Base-by-base conservation (phyloP, 2,888 invertebrate species). In the Plemyria rubiginata region DNA sequence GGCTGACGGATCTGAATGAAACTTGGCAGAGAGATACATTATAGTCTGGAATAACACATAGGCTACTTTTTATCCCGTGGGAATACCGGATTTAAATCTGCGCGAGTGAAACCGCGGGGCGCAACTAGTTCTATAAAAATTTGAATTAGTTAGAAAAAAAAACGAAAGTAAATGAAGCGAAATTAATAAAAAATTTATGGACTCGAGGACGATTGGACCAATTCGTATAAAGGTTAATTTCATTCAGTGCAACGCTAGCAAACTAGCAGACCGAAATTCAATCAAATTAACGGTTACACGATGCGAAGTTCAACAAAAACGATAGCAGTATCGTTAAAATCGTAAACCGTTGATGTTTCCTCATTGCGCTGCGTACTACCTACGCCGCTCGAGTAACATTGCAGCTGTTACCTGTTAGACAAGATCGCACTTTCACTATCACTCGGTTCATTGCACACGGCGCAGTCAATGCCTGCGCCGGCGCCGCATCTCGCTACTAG, bases 381-480 rank as follows among this genome's bases (percentile, higher is more conserved):
- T 61, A 56, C 45, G 32, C 15, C 46, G 52, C 52, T 50, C 57
- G 62, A 64, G 60, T 66, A 62, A 60, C 57, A 60, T 40, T 60
- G 51, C 60, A 60, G 41, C 64, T 60, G 65, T 64, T 15, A 60
- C 36, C 64, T 60, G 65, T 64, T 15, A 32, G 15, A 13, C 58
- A 29, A 68, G 63, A 63, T 63, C 63, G 62, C 58, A 69, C 71
- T 71, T 71, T 71, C 71, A 71, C 71, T 71, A 60, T 67, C 69
- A 62, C 56, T 56, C 57, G 38, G 72, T 72, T 72, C 74, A 74
- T 63, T 72, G 72, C 71, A 71, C 74, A 74, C 56, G 46, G 5
- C 54, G 62, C 64, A 65, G 60, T 60, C 65, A 65, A 58, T 54
- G 65, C 57, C 60, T 64, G 65, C 54, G 36, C 59, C 8, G 53